Conservation (phyloP, 2,888 invertebrate genomes). For the Serrognathus titanus region DNA sequence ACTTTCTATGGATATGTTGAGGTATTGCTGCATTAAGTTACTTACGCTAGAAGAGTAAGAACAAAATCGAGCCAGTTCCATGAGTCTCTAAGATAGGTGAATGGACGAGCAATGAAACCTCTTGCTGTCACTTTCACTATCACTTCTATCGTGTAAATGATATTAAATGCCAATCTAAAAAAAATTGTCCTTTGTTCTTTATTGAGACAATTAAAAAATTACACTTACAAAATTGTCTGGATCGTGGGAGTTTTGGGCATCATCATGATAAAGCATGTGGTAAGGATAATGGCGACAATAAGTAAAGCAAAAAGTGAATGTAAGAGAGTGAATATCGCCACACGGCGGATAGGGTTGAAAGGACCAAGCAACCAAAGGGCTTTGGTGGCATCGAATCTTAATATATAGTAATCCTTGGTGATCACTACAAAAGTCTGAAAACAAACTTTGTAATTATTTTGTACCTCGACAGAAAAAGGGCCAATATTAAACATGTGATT, state of each 20-base stretch:
- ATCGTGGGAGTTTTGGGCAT: constrained; percentile 91
- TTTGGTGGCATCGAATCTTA: constrained; percentile 96
- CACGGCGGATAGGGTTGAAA: constrained; percentile 95
- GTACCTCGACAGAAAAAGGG: too few relatives aligned
- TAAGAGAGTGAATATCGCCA: constrained; percentile 96
- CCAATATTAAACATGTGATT: too few relatives aligned
- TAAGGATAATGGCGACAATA: constrained; percentile 97
- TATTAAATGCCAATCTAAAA: constrained; percentile 98
- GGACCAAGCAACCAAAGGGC: constrained; percentile 95
- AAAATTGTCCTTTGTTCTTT: not conserved
- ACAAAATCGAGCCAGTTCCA: constrained; percentile 99
- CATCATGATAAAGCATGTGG: constrained; percentile 99
- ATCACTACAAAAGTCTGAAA: constrained; percentile 96
- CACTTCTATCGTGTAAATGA: constrained; percentile 99
- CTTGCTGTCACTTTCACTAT: constrained; percentile 98
- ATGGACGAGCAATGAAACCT: constrained; percentile 98
- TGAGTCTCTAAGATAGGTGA: constrained; percentile 99
- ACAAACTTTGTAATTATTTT: not conserved
- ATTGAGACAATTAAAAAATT: not conserved
- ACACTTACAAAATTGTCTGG: constrained; percentile 96
- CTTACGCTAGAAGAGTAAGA: constrained; percentile 99
- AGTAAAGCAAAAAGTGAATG: constrained; percentile 97
- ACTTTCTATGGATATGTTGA: not conserved
- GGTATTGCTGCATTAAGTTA: constrained; percentile 56
- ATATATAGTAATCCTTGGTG: constrained; percentile 98